A percentile compares a stretch with the other conserved stretches of the same genome.
Evolutionary conservation across 2,888 invertebrate genomes (phyloP).

Genomic region (Pimpla rufipes): DNA sequence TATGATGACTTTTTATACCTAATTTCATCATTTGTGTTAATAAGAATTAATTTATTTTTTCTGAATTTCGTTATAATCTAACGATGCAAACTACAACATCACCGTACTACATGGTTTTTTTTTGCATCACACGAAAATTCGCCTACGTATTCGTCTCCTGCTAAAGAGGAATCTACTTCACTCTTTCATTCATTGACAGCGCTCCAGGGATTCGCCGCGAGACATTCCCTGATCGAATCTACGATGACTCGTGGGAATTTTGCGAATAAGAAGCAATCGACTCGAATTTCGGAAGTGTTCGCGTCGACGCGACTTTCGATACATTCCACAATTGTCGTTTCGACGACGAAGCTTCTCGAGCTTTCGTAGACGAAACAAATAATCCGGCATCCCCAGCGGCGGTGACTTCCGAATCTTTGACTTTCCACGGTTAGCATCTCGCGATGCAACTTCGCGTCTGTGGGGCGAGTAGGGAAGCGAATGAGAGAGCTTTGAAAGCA

Average conservation of each 20-base stretch:
- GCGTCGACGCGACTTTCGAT: neutral
- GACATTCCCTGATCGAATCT: neutral
- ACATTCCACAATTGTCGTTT: neutral
- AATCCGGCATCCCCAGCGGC: neutral
- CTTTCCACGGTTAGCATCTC: neutral
- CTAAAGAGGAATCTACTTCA: neutral
- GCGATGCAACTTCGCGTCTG: constrained; percentile 14
- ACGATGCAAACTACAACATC: too few species aligned
- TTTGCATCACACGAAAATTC: neutral
- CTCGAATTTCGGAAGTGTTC: neutral
- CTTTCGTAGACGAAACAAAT: neutral
- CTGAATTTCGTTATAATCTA: too few species aligned
- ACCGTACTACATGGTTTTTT: too few species aligned
- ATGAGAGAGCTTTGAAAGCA: constrained; percentile 50
- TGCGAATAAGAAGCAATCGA: neutral
- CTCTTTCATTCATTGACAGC: neutral
- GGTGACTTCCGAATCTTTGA: neutral
- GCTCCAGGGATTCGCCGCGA: neutral
- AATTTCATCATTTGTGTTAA: too few species aligned
- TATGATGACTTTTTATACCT: too few species aligned
- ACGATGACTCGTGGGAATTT: neutral
- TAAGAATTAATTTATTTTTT: too few species aligned
- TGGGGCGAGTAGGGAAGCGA: constrained; percentile 26
- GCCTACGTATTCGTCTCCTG: neutral
- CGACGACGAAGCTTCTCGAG: neutral